Evolutionary conservation across 2,113 vertebrate species (phyloP).

Genomic region (Piaya cayana): DNA sequence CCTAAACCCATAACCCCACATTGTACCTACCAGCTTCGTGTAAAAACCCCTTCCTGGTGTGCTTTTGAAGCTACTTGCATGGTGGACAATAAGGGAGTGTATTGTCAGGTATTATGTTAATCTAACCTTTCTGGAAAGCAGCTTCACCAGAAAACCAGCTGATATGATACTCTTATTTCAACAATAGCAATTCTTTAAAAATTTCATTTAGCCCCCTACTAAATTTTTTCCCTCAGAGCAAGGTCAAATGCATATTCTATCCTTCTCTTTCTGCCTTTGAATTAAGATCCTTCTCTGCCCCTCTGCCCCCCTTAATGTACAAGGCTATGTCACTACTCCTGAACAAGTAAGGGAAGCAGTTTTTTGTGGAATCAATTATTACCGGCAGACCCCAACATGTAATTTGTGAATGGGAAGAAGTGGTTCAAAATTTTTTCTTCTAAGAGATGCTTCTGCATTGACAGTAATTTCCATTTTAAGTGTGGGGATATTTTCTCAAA

Average conservation of each 20-base stretch:
- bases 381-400: not conserved
- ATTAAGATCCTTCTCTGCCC: constrained; percentile 8
- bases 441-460: not conserved
- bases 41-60: not conserved
- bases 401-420: not conserved
- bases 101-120: not conserved
- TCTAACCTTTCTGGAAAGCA: not conserved
- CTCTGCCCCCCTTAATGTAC: not conserved
- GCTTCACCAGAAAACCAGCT: constrained; percentile 14
- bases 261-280: constrained; percentile 22
- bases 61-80: constrained; percentile 23
- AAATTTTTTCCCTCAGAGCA: not conserved
- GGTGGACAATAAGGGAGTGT: not conserved
- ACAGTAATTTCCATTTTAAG: not conserved
- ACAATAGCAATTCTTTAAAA: not conserved
- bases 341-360: constrained; percentile 1
- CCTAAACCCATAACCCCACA: not conserved
- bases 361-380: not conserved
- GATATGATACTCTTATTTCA: constrained; percentile 30
- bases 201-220: not conserved
- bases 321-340: not conserved
- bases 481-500: not conserved
- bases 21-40: not conserved
- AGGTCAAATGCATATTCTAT: constrained; percentile 44
- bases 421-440: not conserved